Base-by-base conservation (phyloP, 1,140 invertebrate genomes). In the Heliconius eleuchia region DNA sequence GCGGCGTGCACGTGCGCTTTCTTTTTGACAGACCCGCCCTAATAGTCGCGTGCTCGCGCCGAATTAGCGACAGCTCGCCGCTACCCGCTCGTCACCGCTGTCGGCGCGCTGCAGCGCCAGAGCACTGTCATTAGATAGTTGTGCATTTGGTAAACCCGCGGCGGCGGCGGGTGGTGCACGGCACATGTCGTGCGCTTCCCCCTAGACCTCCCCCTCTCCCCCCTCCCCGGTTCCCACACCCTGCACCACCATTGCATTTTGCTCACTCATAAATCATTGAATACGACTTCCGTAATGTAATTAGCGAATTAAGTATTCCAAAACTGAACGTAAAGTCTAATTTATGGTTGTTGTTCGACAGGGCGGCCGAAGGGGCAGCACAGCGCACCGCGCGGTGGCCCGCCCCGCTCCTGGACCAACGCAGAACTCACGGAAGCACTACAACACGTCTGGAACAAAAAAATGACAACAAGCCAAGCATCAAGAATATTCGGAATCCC, bases 391-490 rank as follows among this genome's bases (percentile, higher is more conserved):
- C 94, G 98, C 55, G 98, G 98, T 11, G 98, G 98, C 1, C 98
- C 98, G 1, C 98, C 98, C 0, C 95, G 98, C 30, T 98, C 97
- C 0, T 98, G 98, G 98, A 98, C 97, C 23, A 98, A 98, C 93
- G 97, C 97, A 0, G 98, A 98, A 87, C 95, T 98, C 16, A 98
- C 98, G 18, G 97, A 98, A 91, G 98, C 98, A 0, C 95, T 98
- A 19, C 97, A 98, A 85, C 97, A 98, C 90, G 98, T 98, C 1
- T 98, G 98, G 98, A 98, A 98, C 90, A 98, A 98, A 87, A 98
- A 98, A 88, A 98, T 98, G 97, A 98, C 98, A n/a, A 98, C 98
- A 1, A 98, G 97, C 80, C 98, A 98, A 91, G 98, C 98, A 1
- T 98, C 97, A 19, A 94, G 98, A 70, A 97, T 98, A 85, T 98